Conservation (phyloP, 2,113 vertebrate species). For the Cranoglanis bouderius region DNA sequence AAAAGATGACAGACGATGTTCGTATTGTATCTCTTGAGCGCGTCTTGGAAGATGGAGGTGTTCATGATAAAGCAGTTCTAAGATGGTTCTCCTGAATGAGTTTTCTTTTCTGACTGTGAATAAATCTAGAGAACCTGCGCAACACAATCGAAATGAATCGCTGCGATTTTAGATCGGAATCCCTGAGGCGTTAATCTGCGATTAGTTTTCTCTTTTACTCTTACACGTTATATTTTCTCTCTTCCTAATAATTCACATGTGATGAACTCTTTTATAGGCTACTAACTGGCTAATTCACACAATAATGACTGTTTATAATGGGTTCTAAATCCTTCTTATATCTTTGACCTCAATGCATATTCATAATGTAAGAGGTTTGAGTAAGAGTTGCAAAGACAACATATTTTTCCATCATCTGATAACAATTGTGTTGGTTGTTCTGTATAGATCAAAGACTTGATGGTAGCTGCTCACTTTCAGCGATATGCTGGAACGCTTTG, state of each 20-base stretch:
- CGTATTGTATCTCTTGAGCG: background rate
- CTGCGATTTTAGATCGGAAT: background rate
- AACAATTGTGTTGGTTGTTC: background rate
- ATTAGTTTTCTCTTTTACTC: constrained; percentile 43
- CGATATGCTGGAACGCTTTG: background rate
- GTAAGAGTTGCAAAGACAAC: background rate
- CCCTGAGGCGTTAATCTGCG: constrained; percentile 51
- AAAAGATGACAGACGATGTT: background rate
- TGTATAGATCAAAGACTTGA: constrained; percentile 1
- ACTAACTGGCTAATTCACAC: constrained; percentile 50
- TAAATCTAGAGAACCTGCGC: background rate
- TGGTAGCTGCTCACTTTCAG: constrained; percentile 10
- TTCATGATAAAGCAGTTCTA: background rate
- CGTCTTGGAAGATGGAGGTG: background rate
- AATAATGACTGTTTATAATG: constrained; percentile 49
- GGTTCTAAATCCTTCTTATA: constrained; percentile 42
- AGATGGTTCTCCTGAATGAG: background rate
- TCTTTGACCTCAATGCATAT: background rate
- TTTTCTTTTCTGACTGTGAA: background rate
- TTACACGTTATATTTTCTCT: background rate
- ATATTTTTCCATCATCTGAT: background rate
- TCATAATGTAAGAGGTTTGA: background rate
- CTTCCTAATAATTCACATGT: background rate
- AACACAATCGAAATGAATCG: background rate
- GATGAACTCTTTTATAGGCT: background rate